phyloP scores from a whole-genome alignment of 2,113 vertebrate genomes.

The Ahaetulla prasina region DNA sequence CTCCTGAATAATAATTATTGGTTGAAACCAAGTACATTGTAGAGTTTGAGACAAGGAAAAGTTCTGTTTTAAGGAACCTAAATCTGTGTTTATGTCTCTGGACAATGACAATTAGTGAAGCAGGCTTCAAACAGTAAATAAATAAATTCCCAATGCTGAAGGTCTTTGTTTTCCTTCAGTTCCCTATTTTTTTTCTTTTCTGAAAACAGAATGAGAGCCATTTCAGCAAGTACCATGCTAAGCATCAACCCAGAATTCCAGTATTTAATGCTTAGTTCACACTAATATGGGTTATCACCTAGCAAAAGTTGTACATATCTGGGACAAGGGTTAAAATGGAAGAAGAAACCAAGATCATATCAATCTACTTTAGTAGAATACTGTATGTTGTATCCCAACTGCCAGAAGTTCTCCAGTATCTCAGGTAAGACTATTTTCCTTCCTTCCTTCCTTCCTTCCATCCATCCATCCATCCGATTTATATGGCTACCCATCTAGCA shows the following conservation, averaged over 20 bases:
- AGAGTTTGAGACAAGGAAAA: neutral
- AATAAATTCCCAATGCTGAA: neutral
- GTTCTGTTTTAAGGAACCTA: neutral
- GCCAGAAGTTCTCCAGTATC: neutral
- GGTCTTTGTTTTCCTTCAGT: neutral
- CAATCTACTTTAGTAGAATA: neutral
- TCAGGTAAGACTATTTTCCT: neutral
- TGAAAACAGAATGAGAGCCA: neutral
- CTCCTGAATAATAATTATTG: neutral
- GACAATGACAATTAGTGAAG: neutral
- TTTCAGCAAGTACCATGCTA: neutral
- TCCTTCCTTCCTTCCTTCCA: neutral
- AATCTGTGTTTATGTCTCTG: neutral
- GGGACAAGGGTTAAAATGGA: neutral
- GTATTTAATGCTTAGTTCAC: neutral
- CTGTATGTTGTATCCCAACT: neutral
- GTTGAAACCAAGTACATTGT: neutral
- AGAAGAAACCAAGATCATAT: neutral
- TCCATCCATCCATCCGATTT: neutral
- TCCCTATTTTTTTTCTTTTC: neutral
- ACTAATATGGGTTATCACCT: neutral
- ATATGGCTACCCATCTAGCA: neutral
- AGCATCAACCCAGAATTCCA: neutral
- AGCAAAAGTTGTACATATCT: neutral
- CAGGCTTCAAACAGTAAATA: neutral